phyloP scores from a whole-genome alignment of 2,113 vertebrate species.

The Crotalus helleri region DNA sequence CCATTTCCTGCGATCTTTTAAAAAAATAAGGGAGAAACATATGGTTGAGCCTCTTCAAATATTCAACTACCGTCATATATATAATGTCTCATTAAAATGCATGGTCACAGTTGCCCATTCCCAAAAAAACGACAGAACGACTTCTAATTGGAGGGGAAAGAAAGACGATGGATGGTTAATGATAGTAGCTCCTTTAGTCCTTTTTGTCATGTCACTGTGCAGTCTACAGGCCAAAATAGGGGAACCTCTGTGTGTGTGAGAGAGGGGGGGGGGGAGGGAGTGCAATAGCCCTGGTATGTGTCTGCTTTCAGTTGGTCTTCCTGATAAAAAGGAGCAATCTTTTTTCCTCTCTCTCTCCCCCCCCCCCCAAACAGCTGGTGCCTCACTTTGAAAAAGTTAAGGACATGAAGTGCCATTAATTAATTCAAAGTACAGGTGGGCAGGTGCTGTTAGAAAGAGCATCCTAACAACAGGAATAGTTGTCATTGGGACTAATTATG shows the following conservation, averaged over 20 bases:
- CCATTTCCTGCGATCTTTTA: not conserved
- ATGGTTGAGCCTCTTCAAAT: not conserved
- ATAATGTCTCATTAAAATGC: not conserved
- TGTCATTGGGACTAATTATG: not conserved
- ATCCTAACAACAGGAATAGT: not conserved
- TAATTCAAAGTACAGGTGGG: not conserved
- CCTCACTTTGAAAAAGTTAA: not conserved
- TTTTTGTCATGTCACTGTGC: not conserved
- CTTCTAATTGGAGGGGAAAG: not conserved
- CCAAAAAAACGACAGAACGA: not conserved
- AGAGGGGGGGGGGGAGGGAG: not conserved
- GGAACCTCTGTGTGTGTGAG: not conserved
- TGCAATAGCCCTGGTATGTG: not conserved
- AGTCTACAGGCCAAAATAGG: not conserved
- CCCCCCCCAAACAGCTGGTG: not conserved
- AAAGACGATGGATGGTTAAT: not conserved
- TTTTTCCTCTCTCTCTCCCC: not conserved
- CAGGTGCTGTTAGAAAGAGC: not conserved
- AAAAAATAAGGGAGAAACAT: not conserved
- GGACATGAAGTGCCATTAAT: not conserved
- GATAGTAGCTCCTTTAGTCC: too few relatives aligned
- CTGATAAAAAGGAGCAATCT: not conserved
- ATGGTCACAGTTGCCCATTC: not conserved
- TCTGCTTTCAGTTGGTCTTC: not conserved
- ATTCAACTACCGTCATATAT: not conserved